A percentile compares a stretch with the other conserved stretches of the same genome.
Evolutionary conservation across 2,888 invertebrate species (phyloP).

Genomic region (Lordiphosa fenestrarum): DNA sequence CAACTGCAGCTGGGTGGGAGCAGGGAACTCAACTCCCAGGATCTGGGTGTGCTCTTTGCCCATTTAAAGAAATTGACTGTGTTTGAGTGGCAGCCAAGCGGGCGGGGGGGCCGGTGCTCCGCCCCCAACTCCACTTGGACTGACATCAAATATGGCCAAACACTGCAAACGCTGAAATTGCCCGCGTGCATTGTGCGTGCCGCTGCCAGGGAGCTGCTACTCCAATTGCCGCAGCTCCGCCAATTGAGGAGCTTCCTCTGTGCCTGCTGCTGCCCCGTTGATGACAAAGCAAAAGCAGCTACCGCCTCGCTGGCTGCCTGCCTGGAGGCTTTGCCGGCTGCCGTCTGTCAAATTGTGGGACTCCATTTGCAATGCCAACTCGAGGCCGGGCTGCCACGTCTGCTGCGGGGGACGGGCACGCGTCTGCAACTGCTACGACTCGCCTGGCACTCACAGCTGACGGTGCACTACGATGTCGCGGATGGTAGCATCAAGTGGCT

Average conservation of each 20-base stretch:
- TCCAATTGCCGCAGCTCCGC: constrained; percentile 41
- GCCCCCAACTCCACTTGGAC: constrained; percentile 12
- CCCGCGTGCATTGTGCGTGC: constrained; percentile 50
- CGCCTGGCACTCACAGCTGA: constrained; percentile 58
- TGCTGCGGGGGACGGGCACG: constrained; percentile 24
- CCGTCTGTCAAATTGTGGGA: constrained; percentile 48
- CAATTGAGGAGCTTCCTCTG: constrained; percentile 59
- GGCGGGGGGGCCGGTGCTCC: constrained; percentile 1
- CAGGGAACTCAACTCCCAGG: constrained; percentile 10
- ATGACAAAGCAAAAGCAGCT: constrained; percentile 39
- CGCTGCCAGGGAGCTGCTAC: constrained; percentile 33
- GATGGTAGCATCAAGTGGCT: constrained; percentile 61
- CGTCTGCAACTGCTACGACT: constrained; percentile 37
- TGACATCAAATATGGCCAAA: constrained; percentile 37
- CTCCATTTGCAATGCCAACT: constrained; percentile 61
- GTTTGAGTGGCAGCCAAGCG: constrained; percentile 45
- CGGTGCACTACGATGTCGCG: constrained; percentile 47
- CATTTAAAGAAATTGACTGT: constrained; percentile 25
- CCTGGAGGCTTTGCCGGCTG: constrained; percentile 29
- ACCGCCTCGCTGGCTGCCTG: constrained; percentile 48
- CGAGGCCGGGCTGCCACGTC: constrained; percentile 45
- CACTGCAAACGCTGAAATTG: constrained; percentile 40
- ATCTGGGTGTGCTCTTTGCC: constrained; percentile 26
- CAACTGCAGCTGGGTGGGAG: constrained; percentile 38
- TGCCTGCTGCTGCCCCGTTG: constrained; percentile 19